phyloP scores from a whole-genome alignment of 2,888 invertebrate species.

The Campaea margaritaria region DNA sequence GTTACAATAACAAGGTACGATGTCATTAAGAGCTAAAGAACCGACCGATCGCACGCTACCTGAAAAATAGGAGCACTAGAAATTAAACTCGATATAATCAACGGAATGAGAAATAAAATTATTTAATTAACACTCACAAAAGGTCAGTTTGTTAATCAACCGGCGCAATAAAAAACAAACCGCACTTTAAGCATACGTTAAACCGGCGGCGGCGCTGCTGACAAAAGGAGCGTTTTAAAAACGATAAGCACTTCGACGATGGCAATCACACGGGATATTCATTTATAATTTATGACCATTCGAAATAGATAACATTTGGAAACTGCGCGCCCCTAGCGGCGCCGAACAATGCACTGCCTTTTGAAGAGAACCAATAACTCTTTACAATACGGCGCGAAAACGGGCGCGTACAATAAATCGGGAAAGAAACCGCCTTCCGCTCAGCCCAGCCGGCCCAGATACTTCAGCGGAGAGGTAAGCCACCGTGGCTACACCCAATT shows the following conservation, averaged over 20 bases:
- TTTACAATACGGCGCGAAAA: slow-evolving; percentile 56
- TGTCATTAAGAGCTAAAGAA: slow-evolving; percentile 6
- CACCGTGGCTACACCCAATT: slow-evolving; percentile 62
- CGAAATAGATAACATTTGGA: slow-evolving; percentile 58
- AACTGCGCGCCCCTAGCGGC: slow-evolving; percentile 48
- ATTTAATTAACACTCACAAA: slow-evolving; percentile 39
- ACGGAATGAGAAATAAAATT: slow-evolving; percentile 27
- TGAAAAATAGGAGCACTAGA: slow-evolving; percentile 27
- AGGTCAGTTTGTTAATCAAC: slow-evolving; percentile 43
- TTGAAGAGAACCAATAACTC: slow-evolving; percentile 66
- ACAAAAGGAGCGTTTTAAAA: slow-evolving; percentile 53
- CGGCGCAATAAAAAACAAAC: slow-evolving; percentile 18
- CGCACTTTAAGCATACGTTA: slow-evolving; percentile 28
- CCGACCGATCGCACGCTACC: slow-evolving; percentile 19
- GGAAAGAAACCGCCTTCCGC: slow-evolving; percentile 57
- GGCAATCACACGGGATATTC: slow-evolving; percentile 65
- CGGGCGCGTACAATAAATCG: slow-evolving; percentile 61
- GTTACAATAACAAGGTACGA: slow-evolving; percentile 6
- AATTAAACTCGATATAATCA: slow-evolving; percentile 22
- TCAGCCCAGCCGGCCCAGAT: slow-evolving; percentile 39
- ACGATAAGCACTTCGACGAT: slow-evolving; percentile 58
- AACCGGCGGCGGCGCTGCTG: slow-evolving; percentile 40
- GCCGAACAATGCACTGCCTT: slow-evolving; percentile 58
- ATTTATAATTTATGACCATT: slow-evolving; percentile 66
- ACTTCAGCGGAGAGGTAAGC: slow-evolving; percentile 43